Percentiles rank a stretch among this genome's conserved stretches.
Evolutionary conservation across 2,113 vertebrate species (phyloP).

Genomic region (Motacilla tschutschensis): DNA sequence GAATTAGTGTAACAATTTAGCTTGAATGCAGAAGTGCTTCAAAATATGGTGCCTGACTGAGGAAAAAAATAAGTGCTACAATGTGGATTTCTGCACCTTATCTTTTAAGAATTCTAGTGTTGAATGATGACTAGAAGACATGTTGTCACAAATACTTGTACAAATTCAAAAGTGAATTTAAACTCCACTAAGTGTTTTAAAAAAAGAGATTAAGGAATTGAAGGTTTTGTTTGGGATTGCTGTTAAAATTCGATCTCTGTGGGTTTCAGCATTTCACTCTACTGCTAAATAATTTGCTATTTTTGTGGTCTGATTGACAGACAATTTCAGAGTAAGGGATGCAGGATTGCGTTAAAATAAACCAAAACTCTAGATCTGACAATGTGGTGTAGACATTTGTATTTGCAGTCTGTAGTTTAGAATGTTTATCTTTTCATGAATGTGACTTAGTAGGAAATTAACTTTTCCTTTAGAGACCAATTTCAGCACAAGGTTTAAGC

Average conservation of each 20-base stretch:
- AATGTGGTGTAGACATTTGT: not conserved
- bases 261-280: not conserved
- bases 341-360: not conserved
- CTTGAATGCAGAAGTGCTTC: not conserved
- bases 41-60: not conserved
- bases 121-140: not conserved
- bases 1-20: not conserved
- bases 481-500: constrained; percentile 28
- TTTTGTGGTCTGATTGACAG: not conserved
- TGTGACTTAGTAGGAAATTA: constrained; percentile 26
- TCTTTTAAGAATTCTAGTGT: not conserved
- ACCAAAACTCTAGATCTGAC: not conserved
- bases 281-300: not conserved
- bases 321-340: not conserved
- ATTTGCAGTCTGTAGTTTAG: not conserved
- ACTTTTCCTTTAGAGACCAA: constrained; percentile 26
- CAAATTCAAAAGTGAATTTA: not conserved
- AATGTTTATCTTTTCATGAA: constrained; percentile 2
- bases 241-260: not conserved
- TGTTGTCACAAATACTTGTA: not conserved
- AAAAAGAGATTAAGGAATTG: not conserved
- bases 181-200: not conserved
- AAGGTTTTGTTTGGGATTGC: not conserved
- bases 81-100: not conserved
- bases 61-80: not conserved